Conservation (phyloP, 1,140 invertebrate genomes). For the Drosophila virilis region DNA sequence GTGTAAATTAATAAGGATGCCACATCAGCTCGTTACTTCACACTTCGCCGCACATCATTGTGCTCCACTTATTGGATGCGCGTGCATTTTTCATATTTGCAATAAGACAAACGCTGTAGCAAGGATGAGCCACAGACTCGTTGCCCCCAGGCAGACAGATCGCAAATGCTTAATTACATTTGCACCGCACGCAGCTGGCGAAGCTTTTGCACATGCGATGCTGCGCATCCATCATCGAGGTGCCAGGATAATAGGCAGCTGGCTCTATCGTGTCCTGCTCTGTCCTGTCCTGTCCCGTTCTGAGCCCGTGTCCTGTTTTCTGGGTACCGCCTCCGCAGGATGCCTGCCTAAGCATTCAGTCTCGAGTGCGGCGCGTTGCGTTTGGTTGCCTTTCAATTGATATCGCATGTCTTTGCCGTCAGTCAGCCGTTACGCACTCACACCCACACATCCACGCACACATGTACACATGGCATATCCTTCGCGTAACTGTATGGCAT, state of each 20-base stretch:
- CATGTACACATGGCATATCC: conserved; percentile 23
- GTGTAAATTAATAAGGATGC: conserved; percentile 67
- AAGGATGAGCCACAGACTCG: conserved; percentile 1
- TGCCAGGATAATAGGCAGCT: conserved; percentile 48
- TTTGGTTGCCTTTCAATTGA: conserved; percentile 50
- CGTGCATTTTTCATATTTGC: conserved; percentile 68
- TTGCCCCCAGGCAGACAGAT: conserved; percentile 7
- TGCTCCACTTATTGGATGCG: conserved; percentile 43
- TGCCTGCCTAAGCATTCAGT: conserved; percentile 50
- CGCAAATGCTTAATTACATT: conserved; percentile 78
- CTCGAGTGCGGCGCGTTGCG: conserved; percentile 38
- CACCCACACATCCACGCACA: conserved; percentile 21
- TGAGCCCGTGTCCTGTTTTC: no score
- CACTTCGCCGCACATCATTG: not conserved
- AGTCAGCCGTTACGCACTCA: conserved; percentile 19
- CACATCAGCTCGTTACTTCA: not conserved
- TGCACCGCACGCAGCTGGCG: conserved; percentile 56
- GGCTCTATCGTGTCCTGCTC: not conserved
- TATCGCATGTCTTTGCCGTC: conserved; percentile 63
- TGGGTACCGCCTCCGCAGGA: not conserved
- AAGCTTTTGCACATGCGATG: conserved; percentile 49
- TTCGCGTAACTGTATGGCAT: conserved; percentile 57
- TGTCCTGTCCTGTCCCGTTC: not conserved
- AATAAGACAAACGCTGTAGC: conserved; percentile 41
- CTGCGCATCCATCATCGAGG: conserved; percentile 65